Base-by-base conservation (phyloP, 2,888 invertebrate genomes). In the Smittia aterrima region DNA sequence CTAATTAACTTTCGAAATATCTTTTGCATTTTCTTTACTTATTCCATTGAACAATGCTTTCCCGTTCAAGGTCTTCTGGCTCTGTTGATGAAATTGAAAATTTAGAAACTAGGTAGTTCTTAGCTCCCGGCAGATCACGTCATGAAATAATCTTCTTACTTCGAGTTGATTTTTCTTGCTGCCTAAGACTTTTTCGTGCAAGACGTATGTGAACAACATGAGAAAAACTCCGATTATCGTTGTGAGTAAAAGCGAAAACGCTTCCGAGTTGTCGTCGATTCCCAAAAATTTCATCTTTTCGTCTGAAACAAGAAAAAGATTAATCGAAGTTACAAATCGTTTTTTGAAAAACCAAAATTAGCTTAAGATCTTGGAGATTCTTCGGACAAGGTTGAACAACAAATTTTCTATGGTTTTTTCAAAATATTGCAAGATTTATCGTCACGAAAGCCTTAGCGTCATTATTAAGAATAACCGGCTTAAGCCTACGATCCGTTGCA, bases 191-290 rank as follows among this genome's bases (percentile, higher is more conserved):
- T 6, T 58, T 58, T 58, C 22, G 13, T 58, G 18, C 22, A 58
- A 58, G 7, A 18, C 1, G 13, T 58, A 58, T 6, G 58, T 58
- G 58, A 58, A 58, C 22, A 58, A 1, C 18, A 58, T 2, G 20
- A 70, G 70, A 18, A 53, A 11, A 18, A 53, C 9, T 1, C 53
- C 70, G 27, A 54, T 13, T 11, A 25, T 9, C 11, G 41, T 2
- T 7, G 70, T 70, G 11, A 70, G 24, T n/a, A 70, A 53, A 7
- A 70, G 32, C n/a, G 70, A 70, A 16, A 70, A 70, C n/a, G 54
- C 54, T 7, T 70, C 70, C 9, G 70, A 70, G 20, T 70, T 54
- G 20, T 70, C 70, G 27, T 70, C 70, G 25, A 70, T 70, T 25
- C 70, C 70, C 13, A 70, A 54, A 16, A 70, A 18, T 16, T 70